Evolutionary conservation across 2,797 vertebrate species (phyloP), one percentile per base, ranked within the genome.

Genomic region (Florisuga fusca): DNA sequence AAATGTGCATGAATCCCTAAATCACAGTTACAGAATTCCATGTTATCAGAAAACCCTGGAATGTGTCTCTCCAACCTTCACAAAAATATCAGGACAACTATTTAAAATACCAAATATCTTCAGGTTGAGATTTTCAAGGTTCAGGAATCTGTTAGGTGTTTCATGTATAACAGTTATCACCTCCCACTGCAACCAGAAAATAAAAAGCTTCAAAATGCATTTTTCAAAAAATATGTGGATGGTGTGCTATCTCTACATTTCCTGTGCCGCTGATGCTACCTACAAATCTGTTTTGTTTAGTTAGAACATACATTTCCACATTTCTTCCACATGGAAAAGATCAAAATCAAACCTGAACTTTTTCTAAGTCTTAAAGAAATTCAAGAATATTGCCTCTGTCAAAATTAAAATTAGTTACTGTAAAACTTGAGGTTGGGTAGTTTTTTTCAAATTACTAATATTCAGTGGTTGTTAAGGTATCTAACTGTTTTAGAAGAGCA

Each of bases 51-150:
- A 92, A 86, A 63, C 9, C 19, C 22, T 84, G 76, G 55, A 78
- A n/a, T 2, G 0, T 5, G 48, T 64, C 17, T 71, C 38, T 53
- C n/a, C 31, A 51, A 77, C 66, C 26, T 16, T 87, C n/a, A 51
- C 71, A 62, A 59, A 84, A 83, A 76, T 63, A 86, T 77, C 67
- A 73, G 80, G 41, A 63, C 4, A 68, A 74, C 46, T 34, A 50
- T 81, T 75, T 75, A 50, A 94, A 90, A 75, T 75, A 92, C 17
- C 80, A 67, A 80, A 73, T 71, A 57, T 90, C 21, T 84, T 55
- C 58, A 88, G 41, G 21, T 25, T 80, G 57, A 66, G 23, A 63
- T 71, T 69, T 81, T 72, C 25, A 78, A 84, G 81, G 69, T 67
- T 88, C 53, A 90, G 29, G 46, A 74, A 84, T 33, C 45, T 84